Base-by-base conservation (phyloP, 2,113 vertebrate species). In the Tursiops truncatus region DNA sequence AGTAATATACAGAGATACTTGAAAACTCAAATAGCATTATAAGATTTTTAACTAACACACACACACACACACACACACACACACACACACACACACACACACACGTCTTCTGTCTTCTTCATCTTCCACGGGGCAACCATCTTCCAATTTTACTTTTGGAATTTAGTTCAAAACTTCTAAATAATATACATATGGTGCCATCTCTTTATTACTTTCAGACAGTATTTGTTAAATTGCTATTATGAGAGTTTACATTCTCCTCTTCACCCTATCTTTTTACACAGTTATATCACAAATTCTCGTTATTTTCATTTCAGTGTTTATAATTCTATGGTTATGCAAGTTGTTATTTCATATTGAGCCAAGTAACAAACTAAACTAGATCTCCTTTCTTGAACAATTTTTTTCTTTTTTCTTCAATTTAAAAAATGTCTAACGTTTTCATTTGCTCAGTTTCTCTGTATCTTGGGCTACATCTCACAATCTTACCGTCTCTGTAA, bases 81-180 rank as follows among this genome's bases (percentile, higher is more conserved):
- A 25, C 20, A 53, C 38, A 56, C n/a, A 84, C 50, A 62, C 53
- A 71, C 25, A 62, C 9, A 88, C 1, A 18, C 5, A 36, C 14
- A 87, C 8, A 15, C 4, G 4, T 38, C 62, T 67, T 44, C 63
- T 89, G 3, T 84, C 17, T 47, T 11, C 3, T 90, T 58, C 60
- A 53, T 86, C 44, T 70, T 94, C 28, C 58, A 70, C 17, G 74
- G 41, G 44, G 23, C 3, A 95, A 70, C 50, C 15, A 81, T 58
- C 14, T 33, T 95, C 38, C 92, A 92, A 95, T 80, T 92, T 95
- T 81, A 86, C 53, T 94, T 41, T 70, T 70, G 20, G 20, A 76
- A 67, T 91, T 89, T 62, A 74, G 28, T 74, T 87, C 7, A 87
- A 80, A 91, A 70, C 2, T 71, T 67, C 63, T 91, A 44, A 79